Base-by-base conservation (phyloP, 1,140 invertebrate species). In the Helicoverpa zea region DNA sequence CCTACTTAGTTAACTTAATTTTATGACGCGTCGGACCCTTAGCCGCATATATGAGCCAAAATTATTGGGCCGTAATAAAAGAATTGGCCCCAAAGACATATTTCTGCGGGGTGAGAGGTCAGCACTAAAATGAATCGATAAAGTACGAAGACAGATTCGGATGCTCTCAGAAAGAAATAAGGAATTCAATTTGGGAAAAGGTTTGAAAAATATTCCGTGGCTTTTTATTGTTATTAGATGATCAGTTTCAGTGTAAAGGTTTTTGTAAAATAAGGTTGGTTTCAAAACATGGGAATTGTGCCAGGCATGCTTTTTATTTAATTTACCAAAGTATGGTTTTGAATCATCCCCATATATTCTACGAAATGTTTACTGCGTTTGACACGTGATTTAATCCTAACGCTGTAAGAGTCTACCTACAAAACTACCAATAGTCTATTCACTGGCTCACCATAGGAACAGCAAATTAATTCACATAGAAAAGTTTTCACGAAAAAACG, bases 81-180 rank as follows among this genome's bases (percentile, higher is more conserved):
- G 43, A 68, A 68, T 49, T 23, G 64, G 11, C 10, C 64, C 9
- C 11, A 16, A 4, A 43, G 43, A 16, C 10, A 68, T 68, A 68
- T 68, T 68, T 68, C n/a, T 49, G 43, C 43, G 35, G 16, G 18
- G 30, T 35, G 35, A 49, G 43, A 49, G 64, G 64, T 68, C 64
- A 68, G 64, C 64, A 49, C 14, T 68, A 68, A 68, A 68, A 68
- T 23, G 64, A 68, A 68, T 68, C 64, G 43, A 49, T 68, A 68
- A 68, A 68, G 64, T 68, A 47, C 64, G 35, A 43, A 16, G 16
- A 68, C 43, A 43, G 10, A 68, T 68, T 49, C 64, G 43, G 43
- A 68, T 68, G 64, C 43, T 16, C 10, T 18, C 12, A 47, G 11
- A 16, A 43, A 68, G 35, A 68, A 49, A 58, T 68, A 68, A 68